These are phyloP conservation scores for Oreochromis grahami DNA, from an alignment of 2,797 vertebrate species.

Conservation along the genomic window DNA sequence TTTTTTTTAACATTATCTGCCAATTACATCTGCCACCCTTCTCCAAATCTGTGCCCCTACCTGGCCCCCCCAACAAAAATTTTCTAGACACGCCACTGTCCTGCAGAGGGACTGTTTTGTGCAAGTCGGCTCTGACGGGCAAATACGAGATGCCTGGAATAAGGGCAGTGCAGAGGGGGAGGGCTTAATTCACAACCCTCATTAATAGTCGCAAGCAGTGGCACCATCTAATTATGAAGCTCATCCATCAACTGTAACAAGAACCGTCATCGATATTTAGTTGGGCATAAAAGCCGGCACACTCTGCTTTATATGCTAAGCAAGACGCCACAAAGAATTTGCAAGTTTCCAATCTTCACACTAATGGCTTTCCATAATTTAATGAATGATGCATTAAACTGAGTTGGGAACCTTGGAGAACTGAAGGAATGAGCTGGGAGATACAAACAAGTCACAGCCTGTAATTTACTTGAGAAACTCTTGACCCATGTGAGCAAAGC, in stretches of 20 bases:
- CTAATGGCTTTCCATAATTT: constrained; percentile 93
- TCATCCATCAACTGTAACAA: constrained; percentile 89
- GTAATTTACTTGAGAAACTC: constrained; percentile 58
- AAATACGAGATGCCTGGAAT: constrained; percentile 43
- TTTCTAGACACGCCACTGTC: not conserved
- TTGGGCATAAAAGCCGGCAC: constrained; percentile 74
- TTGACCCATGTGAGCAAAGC: constrained; percentile 6
- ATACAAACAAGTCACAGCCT: constrained; percentile 69
- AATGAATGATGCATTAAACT: constrained; percentile 90
- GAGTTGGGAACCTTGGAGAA: constrained; percentile 80
- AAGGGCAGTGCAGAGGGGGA: constrained; percentile 19
- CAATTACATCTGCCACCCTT: too few relatives aligned
- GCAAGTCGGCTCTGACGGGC: constrained; percentile 21
- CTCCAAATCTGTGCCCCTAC: too few relatives aligned
- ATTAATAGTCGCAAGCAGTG: constrained; percentile 75
- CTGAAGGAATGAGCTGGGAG: constrained; percentile 69
- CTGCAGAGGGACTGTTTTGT: not conserved
- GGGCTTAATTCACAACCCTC: constrained; percentile 64
- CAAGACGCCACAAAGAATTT: constrained; percentile 84
- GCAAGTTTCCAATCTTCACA: constrained; percentile 86
- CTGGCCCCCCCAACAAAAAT: too few relatives aligned
- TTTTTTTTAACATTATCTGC: too few relatives aligned
- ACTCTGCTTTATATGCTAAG: constrained; percentile 89
- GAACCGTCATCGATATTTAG: constrained; percentile 89
- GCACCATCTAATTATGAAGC: constrained; percentile 86